Evolutionary conservation across 2,113 vertebrate genomes (phyloP), one percentile per base, ranked within the genome.

Genomic region (Eurypyga helias): DNA sequence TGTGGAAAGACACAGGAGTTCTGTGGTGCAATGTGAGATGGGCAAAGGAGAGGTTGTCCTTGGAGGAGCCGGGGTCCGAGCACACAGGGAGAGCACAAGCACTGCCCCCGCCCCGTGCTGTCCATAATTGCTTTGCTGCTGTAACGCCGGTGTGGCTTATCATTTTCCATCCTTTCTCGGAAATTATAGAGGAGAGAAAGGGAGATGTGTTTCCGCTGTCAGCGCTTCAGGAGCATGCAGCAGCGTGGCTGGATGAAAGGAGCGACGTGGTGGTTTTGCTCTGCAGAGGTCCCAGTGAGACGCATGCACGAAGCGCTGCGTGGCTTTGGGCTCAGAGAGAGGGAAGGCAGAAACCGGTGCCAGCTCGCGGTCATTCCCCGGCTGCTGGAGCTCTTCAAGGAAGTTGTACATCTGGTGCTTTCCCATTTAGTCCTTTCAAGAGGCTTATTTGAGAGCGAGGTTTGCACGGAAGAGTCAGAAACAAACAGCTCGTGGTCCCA

Each of bases 171-270:
- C 38, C 82, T 65, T 51, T n/a, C 89, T 95, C 15, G 7, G 87
- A 96, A 95, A 95, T 96, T 90, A 95, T 14, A 96, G 93, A 83
- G 84, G 51, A 90, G 55, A 25, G 71, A 88, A 77, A 89, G 48
- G 54, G 76, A 94, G 87, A 95, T 77, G 90, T 62, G 60, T 89
- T 95, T 95, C 84, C 97, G 93, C 91, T 94, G 93, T 26, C 1
- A 0, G 8, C 0, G 34, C 81, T 91, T 95, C 89, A 83, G 79
- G 54, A 96, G 66, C 66, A 43, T 90, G 87, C 45, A 54, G 77
- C 75, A 80, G 45, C 7, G 3, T 34, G 5, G 3, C 75, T 70
- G 73, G 41, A 70, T 89, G 43, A 82, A 76, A 82, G 75, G 61
- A 95, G 46, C n/a, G 66, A 19, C 0, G 0, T 21, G 70, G 45